Evolutionary conservation across 2,113 vertebrate species (phyloP).

Genomic region (Pandion haliaetus): DNA sequence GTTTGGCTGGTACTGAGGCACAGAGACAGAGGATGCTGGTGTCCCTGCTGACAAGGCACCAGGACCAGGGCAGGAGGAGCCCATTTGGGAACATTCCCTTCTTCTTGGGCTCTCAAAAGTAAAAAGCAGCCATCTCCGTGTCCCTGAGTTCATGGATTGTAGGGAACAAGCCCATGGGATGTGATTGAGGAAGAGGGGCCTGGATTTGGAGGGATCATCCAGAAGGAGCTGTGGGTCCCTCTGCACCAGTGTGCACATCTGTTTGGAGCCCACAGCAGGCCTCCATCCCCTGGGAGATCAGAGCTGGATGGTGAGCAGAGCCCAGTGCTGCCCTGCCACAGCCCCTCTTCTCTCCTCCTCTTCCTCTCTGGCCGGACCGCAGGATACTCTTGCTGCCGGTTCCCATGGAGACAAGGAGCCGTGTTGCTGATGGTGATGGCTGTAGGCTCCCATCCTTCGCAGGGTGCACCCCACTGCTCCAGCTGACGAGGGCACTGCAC

Average conservation of each 20-base stretch:
- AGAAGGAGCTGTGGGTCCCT: not conserved
- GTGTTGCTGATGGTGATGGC: not conserved
- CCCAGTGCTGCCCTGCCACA: not conserved
- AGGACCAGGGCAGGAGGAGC: not conserved
- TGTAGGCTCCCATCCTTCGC: not conserved
- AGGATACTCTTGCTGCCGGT: slow-evolving; percentile 43
- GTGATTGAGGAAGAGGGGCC: not conserved
- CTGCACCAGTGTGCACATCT: accelerated
- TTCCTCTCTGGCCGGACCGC: not conserved
- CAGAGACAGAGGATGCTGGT: not conserved
- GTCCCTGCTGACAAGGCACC: not conserved
- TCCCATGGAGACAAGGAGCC: slow-evolving; percentile 75
- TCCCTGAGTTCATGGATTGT: accelerated
- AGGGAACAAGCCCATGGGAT: not conserved
- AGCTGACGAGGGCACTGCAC: not conserved
- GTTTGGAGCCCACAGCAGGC: not conserved
- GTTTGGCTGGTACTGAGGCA: not conserved
- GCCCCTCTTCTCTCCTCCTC: not conserved
- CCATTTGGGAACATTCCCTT: not conserved
- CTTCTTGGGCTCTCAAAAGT: not conserved
- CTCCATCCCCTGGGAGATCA: not conserved
- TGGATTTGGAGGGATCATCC: not conserved
- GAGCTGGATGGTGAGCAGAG: not conserved
- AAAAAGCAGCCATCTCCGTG: not conserved
- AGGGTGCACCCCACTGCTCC: not conserved